These are phyloP conservation scores for Heliconius himera DNA, from an alignment of 1,140 invertebrate genomes.

Conservation along the genomic window DNA sequence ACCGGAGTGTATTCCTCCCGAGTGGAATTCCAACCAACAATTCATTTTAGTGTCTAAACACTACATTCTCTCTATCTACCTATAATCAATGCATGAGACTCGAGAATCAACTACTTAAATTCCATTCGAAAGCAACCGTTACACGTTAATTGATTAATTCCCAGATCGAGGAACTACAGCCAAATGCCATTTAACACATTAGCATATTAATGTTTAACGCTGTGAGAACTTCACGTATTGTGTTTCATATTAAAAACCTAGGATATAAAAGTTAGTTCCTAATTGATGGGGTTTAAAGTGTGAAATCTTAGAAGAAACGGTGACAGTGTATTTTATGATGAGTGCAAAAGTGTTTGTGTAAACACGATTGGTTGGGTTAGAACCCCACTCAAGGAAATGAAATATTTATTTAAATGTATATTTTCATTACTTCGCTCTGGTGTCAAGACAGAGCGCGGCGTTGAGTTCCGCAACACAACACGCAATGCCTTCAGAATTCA, in stretches of 20 bases:
- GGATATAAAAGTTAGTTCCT: background rate
- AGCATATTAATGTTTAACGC: slow-evolving; percentile 20
- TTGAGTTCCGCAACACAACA: too few relatives aligned
- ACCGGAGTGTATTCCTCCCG: too few relatives aligned
- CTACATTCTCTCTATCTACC: background rate
- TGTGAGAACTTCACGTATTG: slow-evolving; percentile 15
- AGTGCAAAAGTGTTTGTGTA: too few relatives aligned
- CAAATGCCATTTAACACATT: slow-evolving; percentile 10
- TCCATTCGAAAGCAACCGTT: slow-evolving; percentile 1
- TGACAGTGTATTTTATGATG: background rate
- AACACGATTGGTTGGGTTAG: too few relatives aligned
- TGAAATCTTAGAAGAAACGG: background rate
- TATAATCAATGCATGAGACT: too few relatives aligned
- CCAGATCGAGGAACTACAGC: slow-evolving; percentile 14
- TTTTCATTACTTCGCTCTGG: too few relatives aligned
- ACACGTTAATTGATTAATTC: slow-evolving; percentile 9
- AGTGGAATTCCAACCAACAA: too few relatives aligned
- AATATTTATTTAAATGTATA: too few relatives aligned
- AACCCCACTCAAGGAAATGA: too few relatives aligned
- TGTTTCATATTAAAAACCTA: slow-evolving; percentile 6
- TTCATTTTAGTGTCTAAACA: background rate
- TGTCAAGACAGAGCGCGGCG: too few relatives aligned
- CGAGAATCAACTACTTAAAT: background rate
- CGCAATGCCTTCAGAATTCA: too few relatives aligned
- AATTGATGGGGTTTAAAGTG: background rate